Conservation (phyloP, 2,888 invertebrate genomes). For the Drosophila melanosoma region DNA sequence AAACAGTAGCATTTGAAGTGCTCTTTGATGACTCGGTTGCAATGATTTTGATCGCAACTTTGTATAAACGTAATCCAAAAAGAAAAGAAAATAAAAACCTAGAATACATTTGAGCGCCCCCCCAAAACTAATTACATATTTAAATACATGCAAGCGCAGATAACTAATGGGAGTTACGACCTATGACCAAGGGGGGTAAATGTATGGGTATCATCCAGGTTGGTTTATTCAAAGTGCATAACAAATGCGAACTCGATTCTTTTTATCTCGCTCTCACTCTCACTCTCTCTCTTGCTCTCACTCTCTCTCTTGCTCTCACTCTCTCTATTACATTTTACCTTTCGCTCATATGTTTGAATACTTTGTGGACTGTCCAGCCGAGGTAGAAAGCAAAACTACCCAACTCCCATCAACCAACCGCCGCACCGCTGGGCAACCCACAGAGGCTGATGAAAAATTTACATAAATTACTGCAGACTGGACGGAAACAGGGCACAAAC, state of each 20-base stretch:
- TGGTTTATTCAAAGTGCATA: conserved; percentile 56
- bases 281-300: neutral
- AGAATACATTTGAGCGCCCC: conserved; percentile 56
- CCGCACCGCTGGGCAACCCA: conserved; percentile 35
- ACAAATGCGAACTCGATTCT: conserved; percentile 45
- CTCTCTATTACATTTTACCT: neutral
- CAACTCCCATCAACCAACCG: neutral
- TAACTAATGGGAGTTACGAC: neutral
- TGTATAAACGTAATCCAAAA: conserved; percentile 14
- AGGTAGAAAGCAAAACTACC: neutral
- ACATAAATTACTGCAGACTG: conserved; percentile 70
- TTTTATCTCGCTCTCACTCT: neutral
- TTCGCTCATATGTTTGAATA: conserved; percentile 1
- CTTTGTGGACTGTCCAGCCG: neutral
- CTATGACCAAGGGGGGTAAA: neutral
- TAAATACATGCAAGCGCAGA: conserved; percentile 64
- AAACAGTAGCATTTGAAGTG: conserved; percentile 19
- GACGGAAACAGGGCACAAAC: conserved; percentile 52
- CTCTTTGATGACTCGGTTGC: conserved; percentile 34
- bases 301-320: neutral
- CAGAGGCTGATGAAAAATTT: conserved; percentile 73
- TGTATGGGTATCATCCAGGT: conserved; percentile 2
- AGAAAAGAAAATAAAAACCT: conserved; percentile 26
- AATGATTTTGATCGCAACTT: conserved; percentile 26
- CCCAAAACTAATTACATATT: conserved; percentile 69